phyloP scores from a whole-genome alignment of 2,797 vertebrate species.

The Eulemur rubriventer region DNA sequence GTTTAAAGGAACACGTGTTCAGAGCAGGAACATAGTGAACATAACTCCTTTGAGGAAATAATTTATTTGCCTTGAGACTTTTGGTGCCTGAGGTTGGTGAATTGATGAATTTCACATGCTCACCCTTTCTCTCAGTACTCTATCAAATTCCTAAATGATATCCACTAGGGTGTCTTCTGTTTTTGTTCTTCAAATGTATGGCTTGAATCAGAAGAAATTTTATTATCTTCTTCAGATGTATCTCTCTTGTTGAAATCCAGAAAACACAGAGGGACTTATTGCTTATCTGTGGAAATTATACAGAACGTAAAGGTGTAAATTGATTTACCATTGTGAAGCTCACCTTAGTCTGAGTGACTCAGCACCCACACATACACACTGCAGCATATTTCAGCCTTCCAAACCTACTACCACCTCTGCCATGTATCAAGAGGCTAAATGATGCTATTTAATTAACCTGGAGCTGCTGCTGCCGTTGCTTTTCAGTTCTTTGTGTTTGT shows the following conservation, averaged over 20 bases:
- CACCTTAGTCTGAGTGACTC: slow-evolving; percentile 37
- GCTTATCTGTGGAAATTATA: slow-evolving; percentile 66
- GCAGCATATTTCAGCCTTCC: neutral
- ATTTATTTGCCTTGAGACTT: slow-evolving; percentile 51
- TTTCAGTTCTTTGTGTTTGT: neutral
- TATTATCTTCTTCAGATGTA: slow-evolving; percentile 57
- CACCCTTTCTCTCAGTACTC: slow-evolving; percentile 49
- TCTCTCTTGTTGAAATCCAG: slow-evolving; percentile 74
- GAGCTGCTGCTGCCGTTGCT: neutral
- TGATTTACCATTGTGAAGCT: slow-evolving; percentile 62
- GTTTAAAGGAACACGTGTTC: neutral
- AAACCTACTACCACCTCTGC: neutral
- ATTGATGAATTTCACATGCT: slow-evolving; percentile 70
- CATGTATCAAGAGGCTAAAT: neutral
- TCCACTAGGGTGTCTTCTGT: slow-evolving; percentile 38
- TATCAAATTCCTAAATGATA: slow-evolving; percentile 67
- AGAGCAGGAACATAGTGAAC: neutral
- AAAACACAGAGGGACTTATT: slow-evolving; percentile 73
- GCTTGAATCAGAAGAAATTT: slow-evolving; percentile 72
- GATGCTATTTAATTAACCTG: neutral
- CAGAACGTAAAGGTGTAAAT: slow-evolving; percentile 64
- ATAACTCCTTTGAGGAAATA: neutral
- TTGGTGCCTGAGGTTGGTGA: slow-evolving; percentile 59
- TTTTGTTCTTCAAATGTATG: slow-evolving; percentile 62
- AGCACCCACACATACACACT: neutral